Percentiles rank a stretch among this genome's conserved stretches.
phyloP scores from a whole-genome alignment of 1,140 invertebrate genomes.

The Drosophila athabasca region DNA sequence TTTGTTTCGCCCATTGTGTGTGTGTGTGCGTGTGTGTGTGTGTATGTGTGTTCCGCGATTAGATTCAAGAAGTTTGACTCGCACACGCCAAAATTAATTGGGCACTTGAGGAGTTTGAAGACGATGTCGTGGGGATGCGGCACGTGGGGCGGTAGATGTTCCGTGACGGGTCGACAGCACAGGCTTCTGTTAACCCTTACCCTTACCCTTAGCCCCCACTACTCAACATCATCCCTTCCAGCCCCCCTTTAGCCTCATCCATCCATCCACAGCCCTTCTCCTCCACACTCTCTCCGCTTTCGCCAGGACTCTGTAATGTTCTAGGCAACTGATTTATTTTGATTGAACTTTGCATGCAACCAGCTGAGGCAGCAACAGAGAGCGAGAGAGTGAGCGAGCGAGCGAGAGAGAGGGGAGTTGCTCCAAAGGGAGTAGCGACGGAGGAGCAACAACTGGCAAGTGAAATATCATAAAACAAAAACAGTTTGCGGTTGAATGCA shows the following conservation, averaged over 20 bases:
- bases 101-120: conserved; percentile 56
- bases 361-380: conserved; percentile 39
- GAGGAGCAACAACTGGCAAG: conserved; percentile 55
- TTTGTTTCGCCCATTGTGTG: conserved; percentile 24
- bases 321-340: conserved; percentile 80
- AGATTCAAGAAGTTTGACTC: conserved; percentile 59
- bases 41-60: conserved; percentile 35
- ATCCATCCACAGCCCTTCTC: neutral
- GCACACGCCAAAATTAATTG: conserved; percentile 65
- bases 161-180: conserved; percentile 54
- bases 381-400: neutral
- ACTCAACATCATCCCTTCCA: neutral
- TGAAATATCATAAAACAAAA: conserved; percentile 60
- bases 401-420: neutral
- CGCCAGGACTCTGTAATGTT: conserved; percentile 38
- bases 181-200: conserved; percentile 51
- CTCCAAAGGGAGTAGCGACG: neutral
- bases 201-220: neutral
- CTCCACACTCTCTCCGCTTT: neutral
- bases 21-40: conserved; percentile 5
- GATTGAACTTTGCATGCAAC: conserved; percentile 79
- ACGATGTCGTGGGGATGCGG: neutral
- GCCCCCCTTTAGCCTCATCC: neutral
- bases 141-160: neutral
- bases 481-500: conserved; percentile 55